A percentile compares a stretch with the other conserved stretches of the same genome.
These are phyloP conservation scores for Platyrinchus mystaceus DNA, from an alignment of 2,797 vertebrate species.

Conservation along the genomic window DNA sequence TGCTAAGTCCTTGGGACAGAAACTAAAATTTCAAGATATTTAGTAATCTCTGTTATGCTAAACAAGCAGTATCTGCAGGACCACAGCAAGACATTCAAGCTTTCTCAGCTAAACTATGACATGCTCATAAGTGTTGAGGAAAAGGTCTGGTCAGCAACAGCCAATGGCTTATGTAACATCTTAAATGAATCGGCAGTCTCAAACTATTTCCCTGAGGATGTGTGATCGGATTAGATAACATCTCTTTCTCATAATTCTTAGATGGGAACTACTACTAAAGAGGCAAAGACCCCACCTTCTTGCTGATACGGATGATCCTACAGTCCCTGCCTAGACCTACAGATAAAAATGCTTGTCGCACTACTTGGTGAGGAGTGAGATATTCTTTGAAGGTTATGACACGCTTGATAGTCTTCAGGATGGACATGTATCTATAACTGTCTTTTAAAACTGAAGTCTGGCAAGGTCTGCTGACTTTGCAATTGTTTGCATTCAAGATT, in stretches of 20 bases:
- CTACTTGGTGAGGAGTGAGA: background rate
- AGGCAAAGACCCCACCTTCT: background rate
- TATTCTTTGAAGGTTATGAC: background rate
- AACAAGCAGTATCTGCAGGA: background rate
- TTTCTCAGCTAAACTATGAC: background rate
- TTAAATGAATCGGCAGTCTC: constrained; percentile 6
- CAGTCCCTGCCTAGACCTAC: background rate
- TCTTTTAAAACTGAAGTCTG: background rate
- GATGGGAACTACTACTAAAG: background rate
- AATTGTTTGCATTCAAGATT: background rate
- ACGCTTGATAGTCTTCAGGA: background rate
- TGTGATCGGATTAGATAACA: background rate
- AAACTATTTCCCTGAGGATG: background rate
- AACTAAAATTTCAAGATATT: background rate
- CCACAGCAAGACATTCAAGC: background rate
- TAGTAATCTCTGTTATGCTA: background rate
- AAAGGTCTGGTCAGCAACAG: background rate
- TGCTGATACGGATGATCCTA: background rate
- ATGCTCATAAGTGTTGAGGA: background rate
- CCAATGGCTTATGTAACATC: background rate
- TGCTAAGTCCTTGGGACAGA: background rate
- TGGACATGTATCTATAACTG: background rate
- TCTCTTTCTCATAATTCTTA: background rate
- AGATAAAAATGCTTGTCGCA: background rate
- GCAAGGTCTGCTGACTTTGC: background rate